A percentile compares a stretch with the other conserved stretches of the same genome.
phyloP scores from a whole-genome alignment of 1,140 invertebrate genomes.

The Sarcophaga bullata region DNA sequence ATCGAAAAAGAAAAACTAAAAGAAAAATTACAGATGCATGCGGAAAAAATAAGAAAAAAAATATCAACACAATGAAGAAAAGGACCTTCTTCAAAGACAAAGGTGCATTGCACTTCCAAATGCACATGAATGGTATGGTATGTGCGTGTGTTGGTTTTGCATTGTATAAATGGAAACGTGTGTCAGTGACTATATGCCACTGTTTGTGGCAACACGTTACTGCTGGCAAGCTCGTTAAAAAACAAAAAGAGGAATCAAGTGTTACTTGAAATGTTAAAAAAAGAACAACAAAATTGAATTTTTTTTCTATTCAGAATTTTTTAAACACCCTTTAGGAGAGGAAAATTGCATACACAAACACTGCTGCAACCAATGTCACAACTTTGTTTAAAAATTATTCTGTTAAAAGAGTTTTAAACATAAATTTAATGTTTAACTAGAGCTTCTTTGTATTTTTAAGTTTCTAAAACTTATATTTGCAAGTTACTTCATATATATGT shows the following conservation, averaged over 20 bases:
- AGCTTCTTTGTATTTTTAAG: neutral
- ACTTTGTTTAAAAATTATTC: neutral
- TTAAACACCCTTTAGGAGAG: neutral
- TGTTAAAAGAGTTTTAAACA: neutral
- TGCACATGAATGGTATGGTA: neutral
- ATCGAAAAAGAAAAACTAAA: neutral
- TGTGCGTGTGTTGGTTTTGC: no score
- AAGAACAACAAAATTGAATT: neutral
- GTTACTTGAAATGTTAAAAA: neutral
- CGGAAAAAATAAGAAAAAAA: neutral
- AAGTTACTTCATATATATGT: neutral
- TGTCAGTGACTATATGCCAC: neutral
- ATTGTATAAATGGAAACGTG: neutral
- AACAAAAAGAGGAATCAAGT: neutral
- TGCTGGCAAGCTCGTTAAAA: no score
- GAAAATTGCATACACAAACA: neutral
- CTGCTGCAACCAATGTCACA: neutral
- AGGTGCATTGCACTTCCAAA: conserved; percentile 61
- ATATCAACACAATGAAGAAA: conserved; percentile 38
- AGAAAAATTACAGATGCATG: neutral
- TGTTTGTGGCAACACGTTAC: neutral
- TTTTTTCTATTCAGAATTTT: no score
- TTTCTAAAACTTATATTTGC: neutral
- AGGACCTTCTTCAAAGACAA: conserved; percentile 63
- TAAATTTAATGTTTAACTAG: neutral